Conservation (phyloP, 2,888 invertebrate species). For the Eustalomyia histrio region DNA sequence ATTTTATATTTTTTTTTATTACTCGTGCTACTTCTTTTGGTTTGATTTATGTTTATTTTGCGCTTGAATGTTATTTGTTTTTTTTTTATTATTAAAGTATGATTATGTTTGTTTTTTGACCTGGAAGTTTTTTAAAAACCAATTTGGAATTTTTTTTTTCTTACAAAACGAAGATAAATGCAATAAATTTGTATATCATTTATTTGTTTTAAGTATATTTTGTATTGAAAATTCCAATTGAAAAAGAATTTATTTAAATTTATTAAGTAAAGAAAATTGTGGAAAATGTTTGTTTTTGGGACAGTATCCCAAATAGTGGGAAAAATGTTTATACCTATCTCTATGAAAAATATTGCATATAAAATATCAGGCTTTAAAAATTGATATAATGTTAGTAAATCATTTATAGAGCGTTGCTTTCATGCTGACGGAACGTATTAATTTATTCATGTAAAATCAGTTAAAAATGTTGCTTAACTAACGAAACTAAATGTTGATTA, state of each 20-base stretch:
- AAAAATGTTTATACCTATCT: too few relatives aligned
- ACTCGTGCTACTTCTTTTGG: constrained; percentile 45
- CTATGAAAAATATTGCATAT: too few relatives aligned
- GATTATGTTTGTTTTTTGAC: constrained; percentile 60
- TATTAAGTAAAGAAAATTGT: background rate
- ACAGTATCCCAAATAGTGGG: background rate
- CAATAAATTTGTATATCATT: constrained; percentile 29
- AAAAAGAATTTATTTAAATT: background rate
- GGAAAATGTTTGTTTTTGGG: too few relatives aligned
- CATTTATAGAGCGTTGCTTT: too few relatives aligned
- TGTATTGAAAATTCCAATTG: background rate
- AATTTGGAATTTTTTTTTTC: constrained; percentile 22
- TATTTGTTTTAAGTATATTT: constrained; percentile 1
- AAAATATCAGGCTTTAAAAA: too few relatives aligned
- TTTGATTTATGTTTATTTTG: constrained; percentile 57
- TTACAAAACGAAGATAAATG: constrained; percentile 20
- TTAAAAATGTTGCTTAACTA: too few relatives aligned
- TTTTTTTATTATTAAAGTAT: constrained; percentile 27
- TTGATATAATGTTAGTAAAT: too few relatives aligned
- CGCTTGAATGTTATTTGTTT: constrained; percentile 34
- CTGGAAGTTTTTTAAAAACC: constrained; percentile 60
- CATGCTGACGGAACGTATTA: too few relatives aligned
- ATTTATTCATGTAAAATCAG: too few relatives aligned
- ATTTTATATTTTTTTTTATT: constrained; percentile 29
- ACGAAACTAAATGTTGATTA: too few relatives aligned